Evolutionary conservation across 2,113 vertebrate genomes (phyloP).

Genomic region (Hippolais icterina): DNA sequence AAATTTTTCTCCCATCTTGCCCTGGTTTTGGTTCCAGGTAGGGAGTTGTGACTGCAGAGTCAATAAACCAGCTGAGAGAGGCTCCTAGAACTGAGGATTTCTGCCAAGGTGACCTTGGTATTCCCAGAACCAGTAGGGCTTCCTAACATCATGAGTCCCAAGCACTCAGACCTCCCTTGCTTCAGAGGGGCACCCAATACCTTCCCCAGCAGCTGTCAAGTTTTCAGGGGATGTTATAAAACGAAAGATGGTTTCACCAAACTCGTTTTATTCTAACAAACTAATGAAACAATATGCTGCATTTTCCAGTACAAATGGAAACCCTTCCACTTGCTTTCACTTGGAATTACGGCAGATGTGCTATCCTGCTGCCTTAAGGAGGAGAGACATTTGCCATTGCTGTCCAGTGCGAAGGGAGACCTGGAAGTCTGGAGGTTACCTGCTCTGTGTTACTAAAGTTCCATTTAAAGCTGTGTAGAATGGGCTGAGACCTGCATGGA

Average conservation of each 20-base stretch:
- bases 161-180: not conserved
- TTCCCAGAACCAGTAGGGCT: not conserved
- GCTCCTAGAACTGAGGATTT: not conserved
- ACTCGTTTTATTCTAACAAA: accelerated
- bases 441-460: not conserved
- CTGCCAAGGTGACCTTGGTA: not conserved
- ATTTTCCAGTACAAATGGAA: not conserved
- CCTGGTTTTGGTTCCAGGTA: not conserved
- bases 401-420: not conserved
- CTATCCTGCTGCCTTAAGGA: accelerated
- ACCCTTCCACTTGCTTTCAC: not conserved
- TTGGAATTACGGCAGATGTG: accelerated
- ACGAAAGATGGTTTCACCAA: not conserved
- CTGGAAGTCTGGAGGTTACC: not conserved
- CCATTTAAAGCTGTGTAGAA: not conserved
- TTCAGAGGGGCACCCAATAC: accelerated
- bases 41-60: not conserved
- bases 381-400: not conserved
- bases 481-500: not conserved
- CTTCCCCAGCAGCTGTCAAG: not conserved
- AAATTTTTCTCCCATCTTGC: not conserved
- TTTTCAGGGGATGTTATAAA: not conserved
- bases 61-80: not conserved
- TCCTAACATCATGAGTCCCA: accelerated
- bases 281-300: not conserved